Base-by-base conservation (phyloP, 2,888 invertebrate species). In the Laothoe populi region DNA sequence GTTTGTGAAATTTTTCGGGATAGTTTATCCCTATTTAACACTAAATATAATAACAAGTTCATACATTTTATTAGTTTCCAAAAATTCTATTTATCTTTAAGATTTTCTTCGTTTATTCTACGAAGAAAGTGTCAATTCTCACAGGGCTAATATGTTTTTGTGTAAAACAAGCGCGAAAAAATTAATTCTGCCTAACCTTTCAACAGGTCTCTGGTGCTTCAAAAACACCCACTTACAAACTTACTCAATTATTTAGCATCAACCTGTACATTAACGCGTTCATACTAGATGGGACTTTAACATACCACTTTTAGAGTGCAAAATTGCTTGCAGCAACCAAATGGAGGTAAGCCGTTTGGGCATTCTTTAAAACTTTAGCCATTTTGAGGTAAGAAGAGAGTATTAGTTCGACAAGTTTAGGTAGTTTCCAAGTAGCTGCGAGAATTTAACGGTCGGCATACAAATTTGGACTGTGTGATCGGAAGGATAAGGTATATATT, bases 321-420 rank as follows among this genome's bases (percentile, higher is more conserved):
- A 69, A 82, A 75, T 84, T 70, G 71, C 67, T 68, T 67, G 63
- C 40, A 66, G 64, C 59, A 65, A 46, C 58, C 58, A 67, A 66
- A 69, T 66, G 69, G 70, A 72, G 73, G 76, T 81, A 75, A 69
- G 77, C 68, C 78, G 66, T 73, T 76, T 70, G 66, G 72, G 71
- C 67, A 66, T 68, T 66, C 69, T 70, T 64, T 63, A 64, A 74
- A 88, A 89, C 83, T 88, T 87, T 78, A 79, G 78, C 87, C 86
- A 86, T 89, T 89, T 87, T 82, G 86, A 84, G 87, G 88, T 83
- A 84, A 83, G 86, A 84, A 87, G 84, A 83, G 87, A 76, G 83
- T 87, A 88, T 89, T 89, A 89, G 88, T 88, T 88, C 85, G 86
- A 88, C 87, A 88, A 88, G 83, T 87, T 84, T 83, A 81, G 87